phyloP scores from a whole-genome alignment of 2,113 vertebrate genomes.

The Cyprinodon variegatus region DNA sequence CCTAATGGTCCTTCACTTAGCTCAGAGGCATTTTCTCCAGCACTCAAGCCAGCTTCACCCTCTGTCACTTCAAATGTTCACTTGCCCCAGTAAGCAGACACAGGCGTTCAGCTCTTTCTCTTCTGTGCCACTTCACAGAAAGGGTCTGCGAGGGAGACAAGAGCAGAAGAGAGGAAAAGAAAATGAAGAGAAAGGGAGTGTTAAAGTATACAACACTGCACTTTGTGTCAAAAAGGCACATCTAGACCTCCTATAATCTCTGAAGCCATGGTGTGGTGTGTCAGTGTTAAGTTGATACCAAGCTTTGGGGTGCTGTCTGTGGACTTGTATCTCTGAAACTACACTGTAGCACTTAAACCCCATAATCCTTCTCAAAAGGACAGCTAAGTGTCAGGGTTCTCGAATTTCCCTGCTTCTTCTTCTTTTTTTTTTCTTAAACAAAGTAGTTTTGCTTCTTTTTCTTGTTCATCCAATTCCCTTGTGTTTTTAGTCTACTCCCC shows the following conservation, averaged over 20 bases:
- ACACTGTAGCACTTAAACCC: slow-evolving; percentile 60
- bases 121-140: slow-evolving; percentile 55
- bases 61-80: slow-evolving; percentile 78
- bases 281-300: slow-evolving; percentile 70
- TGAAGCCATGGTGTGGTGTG: slow-evolving; percentile 50
- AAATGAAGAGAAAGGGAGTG: slow-evolving; percentile 51
- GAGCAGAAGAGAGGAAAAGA: slow-evolving; percentile 55
- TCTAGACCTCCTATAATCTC: slow-evolving; percentile 56
- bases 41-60: slow-evolving; percentile 71
- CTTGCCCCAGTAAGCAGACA: slow-evolving; percentile 74
- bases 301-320: slow-evolving; percentile 58
- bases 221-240: slow-evolving; percentile 70
- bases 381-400: slow-evolving; percentile 47
- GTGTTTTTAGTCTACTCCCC: slow-evolving; percentile 30
- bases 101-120: slow-evolving; percentile 51
- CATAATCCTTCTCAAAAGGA: slow-evolving; percentile 61
- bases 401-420: slow-evolving; percentile 54
- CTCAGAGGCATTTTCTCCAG: slow-evolving; percentile 66
- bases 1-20: slow-evolving; percentile 72
- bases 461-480: slow-evolving; percentile 24
- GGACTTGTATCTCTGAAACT: slow-evolving; percentile 52
- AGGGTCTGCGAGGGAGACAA: slow-evolving; percentile 50
- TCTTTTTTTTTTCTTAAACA: slow-evolving; percentile 30
- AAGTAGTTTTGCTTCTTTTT: slow-evolving; percentile 32
- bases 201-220: slow-evolving; percentile 60